Conservation (phyloP, 2,113 vertebrate species). For the Nyctereutes procyonoides region DNA sequence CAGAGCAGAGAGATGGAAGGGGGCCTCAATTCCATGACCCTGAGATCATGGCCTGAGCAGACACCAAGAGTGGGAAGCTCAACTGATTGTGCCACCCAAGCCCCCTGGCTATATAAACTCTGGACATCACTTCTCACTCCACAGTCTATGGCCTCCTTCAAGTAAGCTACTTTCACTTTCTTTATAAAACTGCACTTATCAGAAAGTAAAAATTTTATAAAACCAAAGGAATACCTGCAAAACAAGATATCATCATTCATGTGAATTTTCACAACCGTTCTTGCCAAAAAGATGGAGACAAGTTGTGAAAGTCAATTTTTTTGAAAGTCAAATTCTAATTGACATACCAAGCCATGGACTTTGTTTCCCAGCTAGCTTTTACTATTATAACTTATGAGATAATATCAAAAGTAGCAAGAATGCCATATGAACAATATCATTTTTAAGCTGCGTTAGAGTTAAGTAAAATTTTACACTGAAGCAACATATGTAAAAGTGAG, state of each 20-base stretch:
- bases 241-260: background rate
- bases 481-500: conserved; percentile 51
- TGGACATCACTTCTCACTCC: background rate
- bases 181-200: background rate
- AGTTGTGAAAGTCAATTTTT: background rate
- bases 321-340: conserved; percentile 41
- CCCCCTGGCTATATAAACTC: background rate
- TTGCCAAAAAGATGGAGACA: conserved; percentile 13
- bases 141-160: background rate
- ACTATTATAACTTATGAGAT: background rate
- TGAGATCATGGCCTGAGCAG: background rate
- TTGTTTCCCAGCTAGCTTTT: background rate
- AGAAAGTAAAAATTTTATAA: conserved; percentile 44
- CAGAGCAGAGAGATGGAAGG: background rate
- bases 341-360: background rate
- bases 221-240: conserved; percentile 11
- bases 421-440: background rate
- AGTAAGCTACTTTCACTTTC: background rate
- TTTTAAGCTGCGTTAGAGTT: conserved; percentile 44
- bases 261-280: conserved; percentile 6
- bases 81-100: background rate
- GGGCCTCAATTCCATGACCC: background rate
- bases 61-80: background rate
- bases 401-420: conserved; percentile 37
- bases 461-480: conserved; percentile 48